A percentile compares a stretch with the other conserved stretches of the same genome.
Conservation (phyloP, 2,888 invertebrate species). For the Coleophora deauratella region DNA sequence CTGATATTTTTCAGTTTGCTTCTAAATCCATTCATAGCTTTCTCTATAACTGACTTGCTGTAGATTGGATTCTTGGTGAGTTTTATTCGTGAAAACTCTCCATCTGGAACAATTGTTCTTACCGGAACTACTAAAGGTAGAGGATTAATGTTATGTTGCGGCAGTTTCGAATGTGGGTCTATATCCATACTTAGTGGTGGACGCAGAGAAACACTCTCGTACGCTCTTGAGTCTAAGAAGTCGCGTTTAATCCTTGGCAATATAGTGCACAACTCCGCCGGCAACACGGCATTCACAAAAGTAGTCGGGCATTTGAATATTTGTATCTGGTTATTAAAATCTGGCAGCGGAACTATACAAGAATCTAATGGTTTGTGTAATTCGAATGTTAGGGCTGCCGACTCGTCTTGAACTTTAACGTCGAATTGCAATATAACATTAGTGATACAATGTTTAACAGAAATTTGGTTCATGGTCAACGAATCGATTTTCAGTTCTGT, state of each 20-base stretch:
- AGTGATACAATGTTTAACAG: conserved; percentile 45
- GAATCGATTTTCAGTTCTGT: conserved; percentile 39
- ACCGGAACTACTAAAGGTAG: conserved; percentile 6
- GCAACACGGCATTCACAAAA: conserved; percentile 47
- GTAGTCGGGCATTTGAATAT: conserved; percentile 47
- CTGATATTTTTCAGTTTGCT: not conserved
- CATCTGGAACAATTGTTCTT: conserved; percentile 7
- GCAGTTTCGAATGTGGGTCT: no score
- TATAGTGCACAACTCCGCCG: conserved; percentile 55
- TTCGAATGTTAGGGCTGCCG: conserved; percentile 13
- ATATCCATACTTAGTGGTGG: no score
- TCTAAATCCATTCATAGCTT: no score
- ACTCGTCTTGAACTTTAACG: conserved; percentile 30
- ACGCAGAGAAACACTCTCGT: no score
- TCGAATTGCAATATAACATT: conserved; percentile 55
- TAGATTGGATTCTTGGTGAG: no score
- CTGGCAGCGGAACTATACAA: conserved; percentile 16
- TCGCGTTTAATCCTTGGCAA: conserved; percentile 44
- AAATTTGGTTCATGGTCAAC: conserved; percentile 38
- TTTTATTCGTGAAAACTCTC: not conserved
- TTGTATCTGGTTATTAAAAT: no score
- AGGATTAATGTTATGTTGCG: no score
- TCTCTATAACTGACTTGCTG: no score
- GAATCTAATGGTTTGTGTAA: conserved; percentile 22
- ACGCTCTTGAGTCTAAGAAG: conserved; percentile 23